Percentiles rank a stretch among this genome's conserved stretches.
Evolutionary conservation across 2,113 vertebrate species (phyloP).

Genomic region (Peromyscus californicus): DNA sequence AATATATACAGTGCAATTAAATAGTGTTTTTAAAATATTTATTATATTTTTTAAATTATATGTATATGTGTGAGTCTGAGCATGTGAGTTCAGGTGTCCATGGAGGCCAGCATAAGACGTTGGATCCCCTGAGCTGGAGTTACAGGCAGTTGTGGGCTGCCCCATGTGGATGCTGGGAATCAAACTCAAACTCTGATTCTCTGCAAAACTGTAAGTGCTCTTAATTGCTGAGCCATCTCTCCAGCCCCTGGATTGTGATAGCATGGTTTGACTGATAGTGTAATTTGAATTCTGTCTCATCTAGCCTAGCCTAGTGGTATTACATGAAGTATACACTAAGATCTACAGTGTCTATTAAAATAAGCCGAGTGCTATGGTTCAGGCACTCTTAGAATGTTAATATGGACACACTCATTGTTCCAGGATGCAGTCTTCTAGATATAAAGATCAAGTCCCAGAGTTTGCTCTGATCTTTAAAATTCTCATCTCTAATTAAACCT

Average conservation of each 20-base stretch:
- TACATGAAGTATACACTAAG: slow-evolving; percentile 15
- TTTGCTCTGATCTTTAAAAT: slow-evolving; percentile 65
- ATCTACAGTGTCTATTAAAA: slow-evolving; percentile 39
- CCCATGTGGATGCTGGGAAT: not conserved
- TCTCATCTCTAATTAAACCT: slow-evolving; percentile 62
- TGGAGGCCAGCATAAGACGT: not conserved
- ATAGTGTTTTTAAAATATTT: not conserved
- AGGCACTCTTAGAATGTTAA: slow-evolving; percentile 1
- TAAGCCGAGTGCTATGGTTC: not conserved
- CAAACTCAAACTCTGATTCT: not conserved
- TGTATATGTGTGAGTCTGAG: not conserved
- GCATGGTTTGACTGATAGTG: not conserved
- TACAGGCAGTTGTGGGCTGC: too few relatives aligned
- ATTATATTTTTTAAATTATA: not conserved
- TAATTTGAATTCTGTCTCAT: slow-evolving; percentile 45
- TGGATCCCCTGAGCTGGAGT: not conserved
- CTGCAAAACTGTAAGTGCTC: not conserved
- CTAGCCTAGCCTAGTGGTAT: not conserved
- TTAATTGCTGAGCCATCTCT: not conserved
- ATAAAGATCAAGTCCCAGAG: not conserved
- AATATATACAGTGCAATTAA: not conserved
- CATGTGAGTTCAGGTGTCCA: not conserved
- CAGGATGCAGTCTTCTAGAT: not conserved
- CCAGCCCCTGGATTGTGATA: not conserved
- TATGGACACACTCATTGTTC: not conserved